phyloP scores from a whole-genome alignment of 2,888 invertebrate species.

The Hipparchia sbordonii region DNA sequence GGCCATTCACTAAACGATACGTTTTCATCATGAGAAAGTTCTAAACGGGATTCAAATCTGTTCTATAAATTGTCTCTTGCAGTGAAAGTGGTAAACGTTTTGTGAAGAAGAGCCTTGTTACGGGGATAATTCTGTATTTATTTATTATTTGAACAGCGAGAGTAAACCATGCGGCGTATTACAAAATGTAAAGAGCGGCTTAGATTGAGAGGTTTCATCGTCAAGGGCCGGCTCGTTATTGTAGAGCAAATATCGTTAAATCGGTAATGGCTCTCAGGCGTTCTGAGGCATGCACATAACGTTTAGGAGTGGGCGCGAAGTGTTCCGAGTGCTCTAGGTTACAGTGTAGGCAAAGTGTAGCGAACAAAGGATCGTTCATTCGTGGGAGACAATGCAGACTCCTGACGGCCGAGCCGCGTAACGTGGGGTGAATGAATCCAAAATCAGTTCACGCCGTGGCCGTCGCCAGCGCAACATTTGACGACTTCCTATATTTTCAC shows the following conservation, averaged over 20 bases:
- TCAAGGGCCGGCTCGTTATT: slow-evolving; percentile 59
- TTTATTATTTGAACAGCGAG: slow-evolving; percentile 28
- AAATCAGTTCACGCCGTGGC: slow-evolving; percentile 64
- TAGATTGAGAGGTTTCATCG: slow-evolving; percentile 58
- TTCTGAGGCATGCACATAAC: slow-evolving; percentile 61
- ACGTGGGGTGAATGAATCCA: slow-evolving; percentile 77
- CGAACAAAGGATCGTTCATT: slow-evolving; percentile 77
- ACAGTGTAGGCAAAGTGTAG: slow-evolving; percentile 70
- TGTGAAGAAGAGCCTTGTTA: slow-evolving; percentile 30
- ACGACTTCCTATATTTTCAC: slow-evolving; percentile 28
- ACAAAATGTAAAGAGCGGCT: slow-evolving; percentile 44
- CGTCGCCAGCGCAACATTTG: slow-evolving; percentile 45
- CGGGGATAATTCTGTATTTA: slow-evolving; percentile 27
- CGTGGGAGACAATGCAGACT: slow-evolving; percentile 71
- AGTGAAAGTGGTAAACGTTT: slow-evolving; percentile 63
- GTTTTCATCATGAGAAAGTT: slow-evolving; percentile 69
- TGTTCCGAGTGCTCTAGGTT: slow-evolving; percentile 65
- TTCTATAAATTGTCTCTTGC: slow-evolving; percentile 57
- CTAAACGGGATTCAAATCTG: slow-evolving; percentile 61
- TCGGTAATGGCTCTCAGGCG: slow-evolving; percentile 55
- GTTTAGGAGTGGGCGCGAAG: slow-evolving; percentile 69
- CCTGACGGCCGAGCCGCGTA: slow-evolving; percentile 68
- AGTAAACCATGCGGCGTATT: slow-evolving; percentile 24
- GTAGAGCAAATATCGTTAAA: slow-evolving; percentile 65
- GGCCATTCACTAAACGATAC: slow-evolving; percentile 71